These are phyloP conservation scores for Drosophila fungiperda DNA, from an alignment of 2,888 invertebrate genomes.

Conservation along the genomic window DNA sequence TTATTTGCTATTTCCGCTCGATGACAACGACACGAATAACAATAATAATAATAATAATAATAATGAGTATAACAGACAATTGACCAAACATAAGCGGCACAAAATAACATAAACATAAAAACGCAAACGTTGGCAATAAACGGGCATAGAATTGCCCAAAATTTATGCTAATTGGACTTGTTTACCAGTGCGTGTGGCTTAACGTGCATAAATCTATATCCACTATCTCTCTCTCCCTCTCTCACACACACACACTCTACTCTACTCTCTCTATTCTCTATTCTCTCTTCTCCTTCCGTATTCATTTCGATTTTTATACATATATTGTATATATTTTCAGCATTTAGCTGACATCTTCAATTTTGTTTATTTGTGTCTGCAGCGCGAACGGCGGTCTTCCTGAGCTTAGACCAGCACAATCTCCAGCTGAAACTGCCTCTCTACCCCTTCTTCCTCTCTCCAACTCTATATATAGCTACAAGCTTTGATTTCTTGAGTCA, in stretches of 20 bases:
- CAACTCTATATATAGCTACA: slow-evolving; percentile 8
- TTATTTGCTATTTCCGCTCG: slow-evolving; percentile 54
- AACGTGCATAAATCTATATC: slow-evolving; percentile 60
- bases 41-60: slow-evolving; percentile 21
- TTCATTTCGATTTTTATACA: slow-evolving; percentile 6
- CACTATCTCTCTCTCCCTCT: slow-evolving; percentile 3
- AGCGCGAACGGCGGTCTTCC: slow-evolving; percentile 67
- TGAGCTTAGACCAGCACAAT: slow-evolving; percentile 13
- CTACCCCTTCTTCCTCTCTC: not conserved
- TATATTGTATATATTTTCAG: slow-evolving; percentile 23
- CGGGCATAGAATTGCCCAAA: slow-evolving; percentile 67
- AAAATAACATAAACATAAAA: slow-evolving; percentile 72
- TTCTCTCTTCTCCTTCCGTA: not conserved
- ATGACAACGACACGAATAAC: slow-evolving; percentile 41
- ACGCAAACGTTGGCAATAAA: slow-evolving; percentile 79
- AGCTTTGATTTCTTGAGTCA: slow-evolving; percentile 73
- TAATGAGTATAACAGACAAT: slow-evolving; percentile 43
- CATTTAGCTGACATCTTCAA: slow-evolving; percentile 75
- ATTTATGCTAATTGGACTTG: slow-evolving; percentile 80
- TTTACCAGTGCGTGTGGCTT: slow-evolving; percentile 74
- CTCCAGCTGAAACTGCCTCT: slow-evolving; percentile 16
- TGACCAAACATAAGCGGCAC: slow-evolving; percentile 49
- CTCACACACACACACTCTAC: not conserved
- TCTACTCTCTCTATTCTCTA: slow-evolving; percentile 2
- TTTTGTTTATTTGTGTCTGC: slow-evolving; percentile 67